phyloP scores from a whole-genome alignment of 2,797 vertebrate genomes.

The Erithacus rubecula region DNA sequence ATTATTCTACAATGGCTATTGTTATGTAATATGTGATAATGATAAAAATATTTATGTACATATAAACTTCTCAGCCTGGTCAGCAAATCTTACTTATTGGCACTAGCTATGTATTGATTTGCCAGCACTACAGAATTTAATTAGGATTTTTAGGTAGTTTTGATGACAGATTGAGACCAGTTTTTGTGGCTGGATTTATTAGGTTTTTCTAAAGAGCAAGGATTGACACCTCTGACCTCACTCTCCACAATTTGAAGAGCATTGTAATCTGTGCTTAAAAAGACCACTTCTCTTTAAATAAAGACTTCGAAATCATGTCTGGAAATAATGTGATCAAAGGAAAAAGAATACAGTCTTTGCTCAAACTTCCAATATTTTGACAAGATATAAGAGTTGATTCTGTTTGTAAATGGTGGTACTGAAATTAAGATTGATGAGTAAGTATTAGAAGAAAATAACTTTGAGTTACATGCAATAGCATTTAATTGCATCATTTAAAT shows the following conservation, averaged over 20 bases:
- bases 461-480: constrained; percentile 30
- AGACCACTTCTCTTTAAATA: neutral
- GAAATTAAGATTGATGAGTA: constrained; percentile 48
- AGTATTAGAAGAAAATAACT: constrained; percentile 55
- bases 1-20: fast-evolving
- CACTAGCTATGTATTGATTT: neutral
- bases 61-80: neutral
- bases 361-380: constrained; percentile 14
- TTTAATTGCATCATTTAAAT: constrained; percentile 68
- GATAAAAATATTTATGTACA: neutral
- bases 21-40: neutral
- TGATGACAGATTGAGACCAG: neutral
- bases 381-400: neutral
- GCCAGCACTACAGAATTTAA: neutral
- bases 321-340: neutral
- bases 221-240: neutral
- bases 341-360: neutral
- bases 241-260: neutral
- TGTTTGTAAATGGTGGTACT: neutral
- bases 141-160: neutral
- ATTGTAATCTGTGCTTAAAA: neutral
- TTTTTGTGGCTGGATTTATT: neutral
- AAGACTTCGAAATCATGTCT: neutral
- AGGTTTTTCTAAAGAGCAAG: fast-evolving
- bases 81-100: neutral